Base-by-base conservation (phyloP, 2,797 vertebrate genomes). In the Danio kyathit region DNA sequence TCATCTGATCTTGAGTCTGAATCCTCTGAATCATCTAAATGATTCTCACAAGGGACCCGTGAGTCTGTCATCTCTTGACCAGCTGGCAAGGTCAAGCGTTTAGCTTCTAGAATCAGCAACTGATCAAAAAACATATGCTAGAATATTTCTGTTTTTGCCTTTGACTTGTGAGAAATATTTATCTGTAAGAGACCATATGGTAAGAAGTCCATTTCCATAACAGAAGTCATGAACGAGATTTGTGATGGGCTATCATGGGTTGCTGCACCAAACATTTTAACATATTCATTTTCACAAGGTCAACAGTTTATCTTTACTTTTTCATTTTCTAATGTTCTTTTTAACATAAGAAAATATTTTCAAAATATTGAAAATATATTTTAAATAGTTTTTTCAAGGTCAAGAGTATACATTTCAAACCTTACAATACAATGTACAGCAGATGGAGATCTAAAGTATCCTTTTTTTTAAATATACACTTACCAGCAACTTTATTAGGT, bases 81-180 rank as follows among this genome's bases (percentile, higher is more conserved):
- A 92, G 88, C 90, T 89, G 89, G 86, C 86, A 90, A 88, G 88
- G 89, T 91, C 80, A 84, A 88, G 76, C 77, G 81, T 87, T 88
- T 86, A 66, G 80, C 82, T 79, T 41, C 49, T 63, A 29, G 71
- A 88, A 79, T 81, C 76, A 16, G 46, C 79, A 76, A 78, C 83
- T 87, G 85, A 86, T 91, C 86, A 84, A 66, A 66, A 88, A 71
- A 57, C 63, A 69, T 69, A 67, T 75, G 71, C 17, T 56, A 46
- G 44, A 43, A 44, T 66, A 43, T 14, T 56, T 57, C 76, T 74
- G 66, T 19, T 61, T 38, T 44, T 76, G 29, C 77, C 52, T 67
- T 56, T 49, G 56, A 67, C n/a, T 81, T 49, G n/a, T 49, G 56
- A 44, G 57, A 61, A 76, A 71, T 70, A 19, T 17, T 44, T 54